phyloP scores from a whole-genome alignment of 2,797 vertebrate genomes.

The Triplophysa yarkandensis region DNA sequence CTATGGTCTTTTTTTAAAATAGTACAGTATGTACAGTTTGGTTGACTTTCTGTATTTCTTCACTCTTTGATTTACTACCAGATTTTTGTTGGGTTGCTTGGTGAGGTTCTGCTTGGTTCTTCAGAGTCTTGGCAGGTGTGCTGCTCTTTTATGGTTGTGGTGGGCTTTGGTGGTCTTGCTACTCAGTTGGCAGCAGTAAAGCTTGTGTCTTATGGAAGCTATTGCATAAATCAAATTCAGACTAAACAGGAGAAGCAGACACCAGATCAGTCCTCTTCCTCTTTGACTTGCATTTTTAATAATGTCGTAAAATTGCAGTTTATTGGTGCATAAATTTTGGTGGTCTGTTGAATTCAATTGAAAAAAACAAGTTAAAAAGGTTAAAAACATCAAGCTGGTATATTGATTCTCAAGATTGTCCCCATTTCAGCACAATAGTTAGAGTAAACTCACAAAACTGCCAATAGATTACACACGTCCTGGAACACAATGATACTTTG shows the following conservation, averaged over 20 bases:
- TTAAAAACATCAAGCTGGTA: conserved; percentile 2
- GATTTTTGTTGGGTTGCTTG: neutral
- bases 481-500: conserved; percentile 18
- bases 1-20: too few relatives aligned
- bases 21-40: too few relatives aligned
- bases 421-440: conserved; percentile 3
- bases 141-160: conserved; percentile 57
- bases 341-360: neutral
- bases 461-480: conserved; percentile 35
- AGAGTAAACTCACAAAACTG: conserved; percentile 8
- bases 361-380: too few relatives aligned
- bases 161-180: conserved; percentile 55
- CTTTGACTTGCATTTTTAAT: conserved; percentile 10
- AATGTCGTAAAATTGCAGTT: neutral
- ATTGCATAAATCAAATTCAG: conserved; percentile 70
- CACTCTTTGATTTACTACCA: conserved; percentile 14
- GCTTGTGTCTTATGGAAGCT: conserved; percentile 58
- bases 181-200: conserved; percentile 62
- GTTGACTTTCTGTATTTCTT: neutral
- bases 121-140: conserved; percentile 53
- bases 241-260: conserved; percentile 61
- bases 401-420: neutral
- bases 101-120: conserved; percentile 2
- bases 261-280: conserved; percentile 19
- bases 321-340: neutral